Evolutionary conservation across 2,888 invertebrate genomes (phyloP).

Genomic region (Rotaria sp.): DNA sequence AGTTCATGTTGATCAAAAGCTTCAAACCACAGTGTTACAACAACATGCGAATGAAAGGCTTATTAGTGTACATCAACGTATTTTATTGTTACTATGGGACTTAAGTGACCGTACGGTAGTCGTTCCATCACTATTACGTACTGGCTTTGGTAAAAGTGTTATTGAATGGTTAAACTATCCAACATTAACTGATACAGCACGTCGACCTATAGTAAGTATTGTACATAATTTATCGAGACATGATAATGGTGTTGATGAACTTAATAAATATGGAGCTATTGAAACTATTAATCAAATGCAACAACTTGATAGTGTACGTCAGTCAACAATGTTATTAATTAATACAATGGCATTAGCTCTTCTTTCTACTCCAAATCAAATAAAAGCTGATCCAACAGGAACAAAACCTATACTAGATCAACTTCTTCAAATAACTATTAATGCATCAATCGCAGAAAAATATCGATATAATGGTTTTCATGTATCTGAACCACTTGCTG

Average conservation of each 20-base stretch:
- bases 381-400: not conserved
- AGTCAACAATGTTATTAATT: not conserved
- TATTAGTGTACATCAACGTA: not conserved
- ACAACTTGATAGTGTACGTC: not conserved
- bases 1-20: not conserved
- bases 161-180: not conserved
- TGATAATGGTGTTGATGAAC: not conserved
- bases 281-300: not conserved
- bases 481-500: not conserved
- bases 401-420: not conserved
- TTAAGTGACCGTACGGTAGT: not conserved
- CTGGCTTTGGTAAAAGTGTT: not conserved
- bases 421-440: not conserved
- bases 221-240: not conserved
- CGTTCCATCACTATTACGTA: not conserved
- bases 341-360: not conserved
- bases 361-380: not conserved
- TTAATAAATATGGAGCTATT: not conserved
- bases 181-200: not conserved
- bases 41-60: not conserved
- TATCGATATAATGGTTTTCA: not conserved
- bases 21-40: not conserved
- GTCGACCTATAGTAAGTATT: not conserved
- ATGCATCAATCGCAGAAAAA: not conserved
- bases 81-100: not conserved